A percentile compares a stretch with the other conserved stretches of the same genome.
These are phyloP conservation scores for Spondyliosoma cantharus DNA, from an alignment of 2,797 vertebrate genomes.

Conservation along the genomic window DNA sequence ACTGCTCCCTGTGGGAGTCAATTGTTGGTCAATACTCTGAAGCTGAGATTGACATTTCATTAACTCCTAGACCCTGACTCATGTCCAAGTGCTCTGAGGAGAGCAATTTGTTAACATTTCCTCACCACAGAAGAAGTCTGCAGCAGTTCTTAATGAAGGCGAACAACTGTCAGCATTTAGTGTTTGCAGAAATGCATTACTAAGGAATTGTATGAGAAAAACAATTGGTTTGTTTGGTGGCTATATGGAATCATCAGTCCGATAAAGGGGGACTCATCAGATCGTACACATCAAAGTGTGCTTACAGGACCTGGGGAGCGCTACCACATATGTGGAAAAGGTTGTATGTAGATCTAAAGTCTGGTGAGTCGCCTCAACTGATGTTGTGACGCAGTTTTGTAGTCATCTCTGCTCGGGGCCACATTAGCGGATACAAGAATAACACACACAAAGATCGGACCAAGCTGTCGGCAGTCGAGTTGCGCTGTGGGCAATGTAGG, in stretches of 20 bases:
- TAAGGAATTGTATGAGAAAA: neutral
- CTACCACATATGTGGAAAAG: no score
- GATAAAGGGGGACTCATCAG: neutral
- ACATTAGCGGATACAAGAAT: neutral
- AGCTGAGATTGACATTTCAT: constrained; percentile 30
- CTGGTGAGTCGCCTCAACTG: neutral
- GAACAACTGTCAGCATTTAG: neutral
- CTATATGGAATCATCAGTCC: neutral
- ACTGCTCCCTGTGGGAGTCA: neutral
- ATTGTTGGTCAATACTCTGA: neutral
- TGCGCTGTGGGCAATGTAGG: neutral
- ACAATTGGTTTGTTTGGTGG: neutral
- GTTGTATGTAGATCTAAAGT: neutral
- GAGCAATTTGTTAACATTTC: neutral
- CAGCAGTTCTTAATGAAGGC: neutral
- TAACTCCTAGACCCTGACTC: constrained; percentile 1
- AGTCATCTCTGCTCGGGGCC: no score
- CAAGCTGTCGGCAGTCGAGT: neutral
- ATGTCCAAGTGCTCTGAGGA: neutral
- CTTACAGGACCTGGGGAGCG: no score
- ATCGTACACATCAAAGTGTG: no score
- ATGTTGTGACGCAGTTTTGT: neutral
- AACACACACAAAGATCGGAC: neutral
- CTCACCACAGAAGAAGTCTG: neutral
- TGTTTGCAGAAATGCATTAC: neutral